Evolutionary conservation across 2,797 vertebrate genomes (phyloP).

Genomic region (Acropternis orthonyx): DNA sequence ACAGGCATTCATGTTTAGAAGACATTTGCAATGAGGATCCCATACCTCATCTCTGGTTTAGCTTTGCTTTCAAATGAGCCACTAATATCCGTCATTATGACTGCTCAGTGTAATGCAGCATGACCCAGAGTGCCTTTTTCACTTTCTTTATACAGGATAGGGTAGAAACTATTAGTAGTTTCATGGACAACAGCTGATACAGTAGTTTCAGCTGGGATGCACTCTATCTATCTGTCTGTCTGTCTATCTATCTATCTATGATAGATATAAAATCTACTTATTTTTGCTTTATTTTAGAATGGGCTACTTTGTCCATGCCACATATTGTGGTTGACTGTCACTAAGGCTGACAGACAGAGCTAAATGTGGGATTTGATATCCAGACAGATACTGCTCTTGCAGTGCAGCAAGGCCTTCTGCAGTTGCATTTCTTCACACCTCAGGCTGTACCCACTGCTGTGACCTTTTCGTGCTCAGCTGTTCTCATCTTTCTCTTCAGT

Average conservation of each 20-base stretch:
- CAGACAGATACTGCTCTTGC: not conserved
- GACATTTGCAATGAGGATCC: not conserved
- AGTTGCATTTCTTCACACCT: fast-evolving
- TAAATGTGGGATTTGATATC: not conserved
- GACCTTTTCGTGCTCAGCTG: not conserved
- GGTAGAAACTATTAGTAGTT: not conserved
- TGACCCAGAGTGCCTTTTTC: not conserved
- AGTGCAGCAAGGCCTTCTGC: not conserved
- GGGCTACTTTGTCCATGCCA: not conserved
- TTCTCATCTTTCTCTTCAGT: not conserved
- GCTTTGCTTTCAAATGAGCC: not conserved
- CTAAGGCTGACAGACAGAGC: not conserved
- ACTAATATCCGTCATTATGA: not conserved
- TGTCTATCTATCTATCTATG: not conserved
- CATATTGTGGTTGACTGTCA: not conserved
- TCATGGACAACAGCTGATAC: not conserved
- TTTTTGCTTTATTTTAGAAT: not conserved
- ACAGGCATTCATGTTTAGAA: not conserved
- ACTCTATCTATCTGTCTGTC: not conserved
- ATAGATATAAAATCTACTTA: not conserved
- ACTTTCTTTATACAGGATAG: not conserved
- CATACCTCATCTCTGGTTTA: not conserved
- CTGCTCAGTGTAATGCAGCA: not conserved
- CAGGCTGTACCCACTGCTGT: not conserved
- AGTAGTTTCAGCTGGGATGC: not conserved